Evolutionary conservation across 2,888 invertebrate genomes (phyloP), one percentile per base, ranked within the genome.

Genomic region (Pogonocherus hispidulus): DNA sequence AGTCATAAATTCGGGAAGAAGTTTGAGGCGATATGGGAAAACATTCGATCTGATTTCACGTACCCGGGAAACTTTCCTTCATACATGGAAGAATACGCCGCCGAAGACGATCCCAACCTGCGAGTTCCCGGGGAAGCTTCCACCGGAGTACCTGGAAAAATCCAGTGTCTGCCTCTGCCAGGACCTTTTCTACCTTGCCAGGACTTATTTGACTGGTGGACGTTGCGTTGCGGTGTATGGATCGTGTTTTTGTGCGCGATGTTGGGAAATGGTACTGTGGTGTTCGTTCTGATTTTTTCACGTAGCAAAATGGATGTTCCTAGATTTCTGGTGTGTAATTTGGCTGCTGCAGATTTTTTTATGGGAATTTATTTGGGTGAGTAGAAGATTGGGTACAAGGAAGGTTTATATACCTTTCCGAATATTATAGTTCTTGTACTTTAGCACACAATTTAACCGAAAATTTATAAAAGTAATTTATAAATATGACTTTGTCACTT

Each of bases 171-270:
- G 76, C 97, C 96, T 8, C 89, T 93, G 81, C 96, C 96, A 1
- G 94, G 94, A 90, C 97, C 98, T 2, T 98, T 98, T 87, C 88
- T 97, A 81, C 98, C 98, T 3, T 98, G 98, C 85, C 94, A 95
- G 82, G 98, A 98, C 85, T 88, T 98, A 63, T 98, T 98, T 85
- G 97, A 97, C 83, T 98, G 97, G 97, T 98, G 98, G 98, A 96
- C 97, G 3, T 87, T 98, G 78, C 91, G 97, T 46, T 98, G 97
- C 84, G 97, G 98, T 18, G 97, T 98, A 57, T 99, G 99, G 98
- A 92, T 97, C 14, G 97, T 99, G 49, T 98, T 98, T 86, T 90
- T 98, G 66, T 89, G 98, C 78, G 97, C 98, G 44, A 91, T 99
- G 87, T 89, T 98, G 57, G 99, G 99, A 72, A 99, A 99, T 85